Conservation (phyloP, 2,113 vertebrate genomes). For the Prionailurus viverrinus region DNA sequence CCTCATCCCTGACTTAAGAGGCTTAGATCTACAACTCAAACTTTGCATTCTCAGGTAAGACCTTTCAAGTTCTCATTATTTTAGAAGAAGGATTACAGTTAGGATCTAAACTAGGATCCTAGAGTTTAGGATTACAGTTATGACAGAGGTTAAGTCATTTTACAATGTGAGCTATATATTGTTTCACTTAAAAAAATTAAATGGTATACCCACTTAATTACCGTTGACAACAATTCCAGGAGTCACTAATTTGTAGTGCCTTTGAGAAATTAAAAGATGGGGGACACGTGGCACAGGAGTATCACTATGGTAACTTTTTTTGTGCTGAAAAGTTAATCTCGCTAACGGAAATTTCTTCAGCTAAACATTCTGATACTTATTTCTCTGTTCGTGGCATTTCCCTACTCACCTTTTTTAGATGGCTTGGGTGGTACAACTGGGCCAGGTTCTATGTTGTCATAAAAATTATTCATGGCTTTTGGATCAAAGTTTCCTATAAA, state of each 20-base stretch:
- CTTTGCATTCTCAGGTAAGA: background rate
- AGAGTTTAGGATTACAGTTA: constrained; percentile 29
- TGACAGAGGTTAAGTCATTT: constrained; percentile 9
- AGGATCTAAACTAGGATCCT: no score
- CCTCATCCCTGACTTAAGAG: background rate
- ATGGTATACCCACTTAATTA: background rate
- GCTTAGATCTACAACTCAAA: background rate
- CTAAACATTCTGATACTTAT: constrained; percentile 21
- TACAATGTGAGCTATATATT: background rate
- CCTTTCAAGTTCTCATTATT: background rate
- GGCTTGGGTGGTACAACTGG: constrained; percentile 96
- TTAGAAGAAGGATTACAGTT: background rate
- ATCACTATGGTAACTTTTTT: constrained; percentile 23
- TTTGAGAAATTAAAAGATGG: constrained; percentile 9
- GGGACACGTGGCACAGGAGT: background rate
- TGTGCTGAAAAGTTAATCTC: constrained; percentile 2
- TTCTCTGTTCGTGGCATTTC: constrained; percentile 43
- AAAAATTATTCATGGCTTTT: constrained; percentile 97
- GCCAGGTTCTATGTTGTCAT: constrained; percentile 97
- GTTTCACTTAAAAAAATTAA: constrained; percentile 27
- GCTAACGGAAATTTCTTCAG: constrained; percentile 12
- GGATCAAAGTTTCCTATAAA: constrained; percentile 96
- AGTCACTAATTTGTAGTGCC: background rate
- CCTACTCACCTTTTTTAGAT: constrained; percentile 93
- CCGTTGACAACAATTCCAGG: background rate